Conservation (phyloP, 2,797 vertebrate species). For the Phrynocephalus forsythii region DNA sequence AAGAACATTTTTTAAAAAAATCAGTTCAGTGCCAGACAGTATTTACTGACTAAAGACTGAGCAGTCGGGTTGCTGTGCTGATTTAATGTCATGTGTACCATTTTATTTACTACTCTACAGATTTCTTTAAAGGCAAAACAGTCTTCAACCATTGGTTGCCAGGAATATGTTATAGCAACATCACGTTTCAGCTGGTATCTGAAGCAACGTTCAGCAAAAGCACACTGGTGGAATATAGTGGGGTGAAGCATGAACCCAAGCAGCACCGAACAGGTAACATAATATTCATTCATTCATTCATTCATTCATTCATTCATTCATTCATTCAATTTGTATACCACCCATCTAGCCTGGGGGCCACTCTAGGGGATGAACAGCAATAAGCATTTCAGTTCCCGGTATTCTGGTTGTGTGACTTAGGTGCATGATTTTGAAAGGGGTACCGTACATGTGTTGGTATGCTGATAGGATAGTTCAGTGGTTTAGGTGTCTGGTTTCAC, state of each 20-base stretch:
- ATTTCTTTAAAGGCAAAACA: conserved; percentile 92
- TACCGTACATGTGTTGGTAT: background rate
- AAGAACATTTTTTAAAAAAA: conserved; percentile 26
- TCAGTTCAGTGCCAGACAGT: background rate
- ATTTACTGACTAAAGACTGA: background rate
- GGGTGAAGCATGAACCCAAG: conserved; percentile 84
- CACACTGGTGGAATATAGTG: conserved; percentile 84
- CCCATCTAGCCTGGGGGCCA: too few species aligned
- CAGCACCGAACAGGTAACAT: conserved; percentile 90
- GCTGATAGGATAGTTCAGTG: background rate
- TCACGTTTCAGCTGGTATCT: conserved; percentile 94
- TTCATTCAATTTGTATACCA: too few species aligned
- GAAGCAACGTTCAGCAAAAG: conserved; percentile 90
- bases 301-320: too few species aligned
- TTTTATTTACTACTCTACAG: conserved; percentile 72
- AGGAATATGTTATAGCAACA: conserved; percentile 92
- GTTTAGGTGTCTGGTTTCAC: background rate
- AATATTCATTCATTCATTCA: too few species aligned
- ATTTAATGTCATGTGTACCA: conserved; percentile 21
- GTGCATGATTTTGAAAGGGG: background rate
- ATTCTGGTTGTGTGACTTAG: background rate
- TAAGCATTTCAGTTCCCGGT: too few species aligned
- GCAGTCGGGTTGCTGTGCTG: conserved; percentile 30
- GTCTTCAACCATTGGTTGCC: conserved; percentile 97
- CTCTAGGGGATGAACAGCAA: too few species aligned